phyloP scores from a whole-genome alignment of 1,140 invertebrate species.

The Heliothis virescens region DNA sequence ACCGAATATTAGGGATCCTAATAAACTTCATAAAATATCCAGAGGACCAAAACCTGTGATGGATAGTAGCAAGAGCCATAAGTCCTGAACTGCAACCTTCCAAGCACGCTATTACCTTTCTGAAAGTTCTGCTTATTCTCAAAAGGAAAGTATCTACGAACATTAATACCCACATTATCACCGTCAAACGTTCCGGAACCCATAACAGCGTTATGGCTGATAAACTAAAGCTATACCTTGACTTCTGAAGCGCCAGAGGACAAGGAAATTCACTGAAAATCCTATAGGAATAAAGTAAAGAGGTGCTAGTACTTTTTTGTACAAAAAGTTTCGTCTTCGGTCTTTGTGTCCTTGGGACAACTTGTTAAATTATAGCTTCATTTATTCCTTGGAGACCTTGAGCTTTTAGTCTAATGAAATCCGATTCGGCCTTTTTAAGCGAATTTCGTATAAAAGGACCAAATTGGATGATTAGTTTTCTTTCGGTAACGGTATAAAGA shows the following conservation, averaged over 20 bases:
- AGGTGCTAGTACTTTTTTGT: background rate
- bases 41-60: too few species aligned
- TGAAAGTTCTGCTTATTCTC: background rate
- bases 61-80: too few species aligned
- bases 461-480: background rate
- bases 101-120: background rate
- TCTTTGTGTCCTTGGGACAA: conserved; percentile 1
- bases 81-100: too few species aligned
- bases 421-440: background rate
- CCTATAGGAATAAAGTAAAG: background rate
- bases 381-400: conserved; percentile 23
- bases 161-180: conserved; percentile 13
- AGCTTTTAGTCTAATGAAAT: conserved; percentile 33
- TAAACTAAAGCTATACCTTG: background rate
- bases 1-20: too few species aligned
- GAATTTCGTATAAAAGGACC: conserved; percentile 1
- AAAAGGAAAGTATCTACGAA: conserved; percentile 11
- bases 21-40: too few species aligned
- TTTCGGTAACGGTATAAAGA: too few species aligned
- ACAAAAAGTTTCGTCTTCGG: background rate
- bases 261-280: background rate
- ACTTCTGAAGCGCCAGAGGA: too few species aligned
- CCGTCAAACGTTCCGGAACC: conserved; percentile 10
- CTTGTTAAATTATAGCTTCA: conserved; percentile 12
- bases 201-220: conserved; percentile 1